Base-by-base conservation (phyloP, 1,140 invertebrate species). In the Andrena cerasifolii region DNA sequence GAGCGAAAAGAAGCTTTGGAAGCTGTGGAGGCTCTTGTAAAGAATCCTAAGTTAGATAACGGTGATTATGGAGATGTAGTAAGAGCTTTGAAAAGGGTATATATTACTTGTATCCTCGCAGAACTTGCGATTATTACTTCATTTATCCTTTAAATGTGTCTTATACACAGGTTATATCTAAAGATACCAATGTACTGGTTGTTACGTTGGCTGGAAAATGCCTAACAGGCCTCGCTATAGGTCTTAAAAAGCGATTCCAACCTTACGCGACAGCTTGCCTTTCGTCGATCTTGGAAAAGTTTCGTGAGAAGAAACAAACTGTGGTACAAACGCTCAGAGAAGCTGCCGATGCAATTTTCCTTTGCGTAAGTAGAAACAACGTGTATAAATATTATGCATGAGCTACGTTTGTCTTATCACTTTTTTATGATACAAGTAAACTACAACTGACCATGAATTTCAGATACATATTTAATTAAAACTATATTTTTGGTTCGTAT, bases 221-320 rank as follows among this genome's bases (percentile, higher is more conserved):
- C 90, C 88, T 99, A 6, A 94, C 95, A 8, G 94, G 95, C 65
- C 89, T 99, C 49, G 98, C 98, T 0, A 94, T 90, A 54, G 99
- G 98, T 18, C 93, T 99, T 21, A 96, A 98, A 53, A 98, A 96
- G 88, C 95, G 96, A 74, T 99, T 99, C 92, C 93, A 95, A 14
- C 94, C 95, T 0, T 99, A 99, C 93, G 96, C 98, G 0, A 87
- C 93, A n/a, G 94, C 95, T 36, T 96, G 97, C 87, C 93, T 99
- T 10, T 94, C 97, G 1, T 94, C 95, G 0, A 94, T 98, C 28
- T 90, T 99, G 10, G 98, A 99, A 86, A 99, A 99, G 93, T 99
- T 99, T 88, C 99, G 98, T 88, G 99, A 99, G 91, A 99, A 99
- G 93, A 99, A 99, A 88, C 94, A 95, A 47, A 97, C 95, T 90